phyloP scores from a whole-genome alignment of 2,888 invertebrate species.

The Shargacucullia verbasci region DNA sequence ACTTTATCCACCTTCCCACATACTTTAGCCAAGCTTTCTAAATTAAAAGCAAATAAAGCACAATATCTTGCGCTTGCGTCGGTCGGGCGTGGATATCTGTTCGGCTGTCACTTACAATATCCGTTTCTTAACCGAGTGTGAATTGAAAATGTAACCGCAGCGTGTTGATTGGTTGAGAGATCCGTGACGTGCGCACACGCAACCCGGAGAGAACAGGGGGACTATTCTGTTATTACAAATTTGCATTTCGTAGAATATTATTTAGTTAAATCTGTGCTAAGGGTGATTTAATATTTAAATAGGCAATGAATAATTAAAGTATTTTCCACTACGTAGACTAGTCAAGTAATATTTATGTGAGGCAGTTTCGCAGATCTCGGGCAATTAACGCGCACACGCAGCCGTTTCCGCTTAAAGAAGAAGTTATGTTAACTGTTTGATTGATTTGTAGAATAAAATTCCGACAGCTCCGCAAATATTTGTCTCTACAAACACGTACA shows the following conservation, averaged over 20 bases:
- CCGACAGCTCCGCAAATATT: no score
- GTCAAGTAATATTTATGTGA: background rate
- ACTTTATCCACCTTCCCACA: slow-evolving; percentile 8
- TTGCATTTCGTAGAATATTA: no score
- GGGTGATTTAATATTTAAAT: no score
- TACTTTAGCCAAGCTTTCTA: slow-evolving; percentile 31
- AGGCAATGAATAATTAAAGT: no score
- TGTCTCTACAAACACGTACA: no score
- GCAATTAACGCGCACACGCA: slow-evolving; percentile 23
- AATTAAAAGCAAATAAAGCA: slow-evolving; percentile 50
- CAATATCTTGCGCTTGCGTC: no score
- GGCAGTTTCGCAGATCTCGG: no score
- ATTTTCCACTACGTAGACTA: slow-evolving; percentile 35
- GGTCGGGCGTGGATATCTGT: slow-evolving; percentile 24
- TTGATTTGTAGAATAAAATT: no score
- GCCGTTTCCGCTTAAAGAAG: no score
- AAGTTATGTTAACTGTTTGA: slow-evolving; percentile 18
- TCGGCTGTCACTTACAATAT: slow-evolving; percentile 50
- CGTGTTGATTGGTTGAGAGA: slow-evolving; percentile 40
- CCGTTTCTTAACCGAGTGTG: slow-evolving; percentile 42
- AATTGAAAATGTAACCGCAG: slow-evolving; percentile 54
- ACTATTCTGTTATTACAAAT: slow-evolving; percentile 1
- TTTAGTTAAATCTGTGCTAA: no score
- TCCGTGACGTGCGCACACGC: slow-evolving; percentile 29
- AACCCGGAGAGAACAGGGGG: slow-evolving; percentile 26